Evolutionary conservation across 2,888 invertebrate genomes (phyloP), one percentile per base, ranked within the genome.

Genomic region (Tortricodes alternella): DNA sequence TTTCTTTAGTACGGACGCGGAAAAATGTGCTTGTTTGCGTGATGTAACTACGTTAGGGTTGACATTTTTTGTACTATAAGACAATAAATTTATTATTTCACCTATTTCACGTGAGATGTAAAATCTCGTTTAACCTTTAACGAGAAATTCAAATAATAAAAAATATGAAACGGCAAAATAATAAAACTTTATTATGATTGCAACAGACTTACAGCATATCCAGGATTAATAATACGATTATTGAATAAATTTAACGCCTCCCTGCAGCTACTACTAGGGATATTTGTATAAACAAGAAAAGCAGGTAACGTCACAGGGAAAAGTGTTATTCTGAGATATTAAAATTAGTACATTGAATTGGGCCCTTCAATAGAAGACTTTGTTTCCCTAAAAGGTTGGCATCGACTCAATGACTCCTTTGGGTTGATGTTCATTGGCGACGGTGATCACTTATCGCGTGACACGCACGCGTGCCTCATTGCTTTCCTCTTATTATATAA

Each of bases 211-310:
- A 44, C 15, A 44, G 29, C n/a, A 3, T 41, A 16, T 44, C 18
- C 29, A 29, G 4, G 29, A 29, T 37, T 19, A 19, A n/a, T 37
- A 18, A 19, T 9, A 37, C 5, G 13, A 24, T 16, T 29, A 29
- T 8, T 9, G 13, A 15, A 29, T 18, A 11, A 29, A 29, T 29
- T 29, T n/a, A 29, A 19, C 32, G 19, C 3, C 57, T 46, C 34
- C 39, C 18, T 23, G 38, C 29, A 29, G 35, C 23, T 24, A 55
- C 56, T 46, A 53, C 55, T 38, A 32, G 52, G 41, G 29, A 29
- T 43, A 55, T 53, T 60, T 53, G 60, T 29, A 27, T 51, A 58
- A 61, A 61, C 64, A 50, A 60, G 62, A 56, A 52, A 53, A 48
- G 29, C 44, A 6, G 16, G 62, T 62, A 62, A 50, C 21, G 9